These are phyloP conservation scores for Drosophila persimilis DNA, from an alignment of 1,140 invertebrate species.

Conservation along the genomic window DNA sequence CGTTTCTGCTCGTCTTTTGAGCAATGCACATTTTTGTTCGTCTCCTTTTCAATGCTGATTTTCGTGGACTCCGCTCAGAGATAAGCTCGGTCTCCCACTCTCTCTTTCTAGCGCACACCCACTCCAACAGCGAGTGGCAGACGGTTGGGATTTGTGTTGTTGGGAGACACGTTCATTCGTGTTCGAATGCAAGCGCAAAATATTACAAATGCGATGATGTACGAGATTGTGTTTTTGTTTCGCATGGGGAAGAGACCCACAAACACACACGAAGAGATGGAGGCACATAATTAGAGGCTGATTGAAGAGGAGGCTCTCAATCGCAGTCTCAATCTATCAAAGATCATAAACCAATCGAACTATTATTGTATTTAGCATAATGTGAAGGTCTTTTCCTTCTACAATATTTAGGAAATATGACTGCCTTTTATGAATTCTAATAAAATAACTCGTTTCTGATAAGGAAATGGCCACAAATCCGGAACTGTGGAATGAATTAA, in stretches of 20 bases:
- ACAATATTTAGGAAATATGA: constrained; percentile 58
- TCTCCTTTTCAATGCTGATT: no score
- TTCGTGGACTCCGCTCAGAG: no score
- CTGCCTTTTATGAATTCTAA: constrained; percentile 48
- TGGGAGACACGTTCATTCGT: no score
- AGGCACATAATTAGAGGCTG: constrained; percentile 23
- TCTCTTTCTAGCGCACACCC: no score
- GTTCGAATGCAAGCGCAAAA: no score
- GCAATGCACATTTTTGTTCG: no score
- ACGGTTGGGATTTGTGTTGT: no score
- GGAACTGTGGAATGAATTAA: constrained; percentile 50
- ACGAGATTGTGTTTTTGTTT: no score
- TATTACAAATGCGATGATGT: no score
- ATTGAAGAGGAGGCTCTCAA: constrained; percentile 6
- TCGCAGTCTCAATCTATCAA: constrained; percentile 14
- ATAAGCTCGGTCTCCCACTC: no score
- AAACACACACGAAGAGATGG: constrained; percentile 7
- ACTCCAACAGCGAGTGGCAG: no score
- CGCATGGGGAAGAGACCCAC: constrained; percentile 1
- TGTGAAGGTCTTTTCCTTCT: constrained; percentile 45
- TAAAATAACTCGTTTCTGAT: constrained; percentile 62
- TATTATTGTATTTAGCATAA: constrained; percentile 45
- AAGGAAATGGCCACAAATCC: constrained; percentile 60
- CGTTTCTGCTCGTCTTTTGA: no score
- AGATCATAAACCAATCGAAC: constrained; percentile 27